Evolutionary conservation across 2,888 invertebrate species (phyloP), one percentile per base, ranked within the genome.

Genomic region (Myopa tessellatipennis): DNA sequence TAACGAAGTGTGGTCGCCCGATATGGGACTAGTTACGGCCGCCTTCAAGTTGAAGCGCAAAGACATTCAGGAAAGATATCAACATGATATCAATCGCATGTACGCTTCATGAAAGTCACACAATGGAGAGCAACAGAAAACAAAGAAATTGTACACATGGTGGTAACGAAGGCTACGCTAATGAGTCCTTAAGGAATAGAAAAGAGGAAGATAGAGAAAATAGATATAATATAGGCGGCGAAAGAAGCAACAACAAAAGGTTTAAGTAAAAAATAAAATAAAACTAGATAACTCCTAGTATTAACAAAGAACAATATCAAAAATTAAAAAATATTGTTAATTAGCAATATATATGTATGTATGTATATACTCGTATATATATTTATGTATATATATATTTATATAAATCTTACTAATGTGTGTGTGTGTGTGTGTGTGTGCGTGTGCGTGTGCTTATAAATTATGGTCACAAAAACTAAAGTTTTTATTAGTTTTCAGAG

Each of bases 41-140:
- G 98, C 99, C 76, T 97, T 98, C 91, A 99, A 99, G 91, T 92
- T 99, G 88, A 98, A 98, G 90, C 92, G 99, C 86, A 98, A 97
- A 92, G 96, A 96, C 89, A 98, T 99, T 84, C 96, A 98, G 90
- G 95, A 96, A 82, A 92, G 94, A 84, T 99, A 98, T 91, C 94
- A 96, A 90, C 93, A 94, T 83, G 96, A 97, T 90, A 96, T 98
- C 86, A 95, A 95, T 88, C 92, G 95, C 83, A 96, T 98, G 96
- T 98, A 98, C 90, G 95, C 95, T 79, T 96, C 95, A 92, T 96
- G 95, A 95, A 91, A 91, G 81, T 87, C 82, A 87, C 84, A 84
- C 80, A 80, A 86, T 81, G 83, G 83, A 16, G 38, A n/a, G n/a
- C 38, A 77, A 14, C 38, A 72, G 8, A 67, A 58, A 72, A 38